Evolutionary conservation across 2,113 vertebrate species (phyloP).

Genomic region (Eulemur macaco): DNA sequence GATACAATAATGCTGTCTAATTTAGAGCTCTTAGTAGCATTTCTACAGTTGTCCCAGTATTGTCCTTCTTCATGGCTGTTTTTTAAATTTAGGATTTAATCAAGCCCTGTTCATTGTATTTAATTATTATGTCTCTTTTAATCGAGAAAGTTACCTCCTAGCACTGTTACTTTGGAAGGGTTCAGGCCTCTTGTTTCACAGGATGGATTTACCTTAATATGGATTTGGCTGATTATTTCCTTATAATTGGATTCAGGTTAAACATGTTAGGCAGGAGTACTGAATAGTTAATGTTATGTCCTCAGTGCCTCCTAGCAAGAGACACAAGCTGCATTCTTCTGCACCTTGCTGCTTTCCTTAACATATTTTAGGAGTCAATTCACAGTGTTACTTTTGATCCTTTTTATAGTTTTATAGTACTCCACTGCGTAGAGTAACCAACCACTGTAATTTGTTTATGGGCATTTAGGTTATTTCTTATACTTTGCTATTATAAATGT

Average conservation of each 20-base stretch:
- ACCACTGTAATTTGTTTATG: not conserved
- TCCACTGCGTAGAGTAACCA: not conserved
- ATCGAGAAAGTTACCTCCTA: not conserved
- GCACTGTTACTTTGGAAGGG: not conserved
- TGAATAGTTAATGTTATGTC: not conserved
- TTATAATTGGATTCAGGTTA: not conserved
- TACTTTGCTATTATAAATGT: not conserved
- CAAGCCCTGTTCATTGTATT: not conserved
- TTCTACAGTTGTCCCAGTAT: not conserved
- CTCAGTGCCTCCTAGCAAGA: not conserved
- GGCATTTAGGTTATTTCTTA: not conserved
- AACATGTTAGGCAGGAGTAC: not conserved
- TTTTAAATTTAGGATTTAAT: not conserved
- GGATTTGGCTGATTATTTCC: not conserved
- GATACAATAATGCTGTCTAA: not conserved
- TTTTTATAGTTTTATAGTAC: not conserved
- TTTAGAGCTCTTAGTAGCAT: not conserved
- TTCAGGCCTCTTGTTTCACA: not conserved
- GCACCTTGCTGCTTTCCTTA: not conserved
- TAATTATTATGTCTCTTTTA: not conserved
- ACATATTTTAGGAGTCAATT: not conserved
- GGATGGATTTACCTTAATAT: not conserved
- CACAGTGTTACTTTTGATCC: not conserved
- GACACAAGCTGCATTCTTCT: not conserved
- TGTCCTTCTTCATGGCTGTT: not conserved